Percentiles rank a stretch among this genome's conserved stretches.
Conservation (phyloP, 2,888 invertebrate species). For the Sepioteuthis lessoniana region DNA sequence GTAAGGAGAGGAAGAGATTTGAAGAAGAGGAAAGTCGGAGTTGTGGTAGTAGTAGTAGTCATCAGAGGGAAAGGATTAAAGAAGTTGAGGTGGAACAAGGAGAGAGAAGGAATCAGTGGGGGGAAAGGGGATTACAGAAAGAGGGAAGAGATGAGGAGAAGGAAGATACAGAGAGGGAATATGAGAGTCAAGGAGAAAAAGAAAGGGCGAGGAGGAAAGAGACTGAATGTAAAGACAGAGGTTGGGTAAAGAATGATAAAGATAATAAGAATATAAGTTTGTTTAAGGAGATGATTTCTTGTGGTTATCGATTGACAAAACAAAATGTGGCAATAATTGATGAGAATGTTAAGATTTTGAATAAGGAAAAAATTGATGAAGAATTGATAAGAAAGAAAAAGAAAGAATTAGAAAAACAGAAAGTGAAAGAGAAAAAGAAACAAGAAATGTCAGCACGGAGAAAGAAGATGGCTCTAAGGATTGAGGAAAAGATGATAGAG, state of each 20-base stretch:
- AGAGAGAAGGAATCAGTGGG: not conserved
- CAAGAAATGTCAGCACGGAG: constrained; percentile 53
- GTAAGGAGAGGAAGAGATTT: not conserved
- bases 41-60: too few relatives aligned
- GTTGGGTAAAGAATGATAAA: not conserved
- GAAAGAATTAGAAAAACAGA: not conserved
- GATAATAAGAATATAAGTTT: not conserved
- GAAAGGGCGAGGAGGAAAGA: not conserved
- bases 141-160: not conserved
- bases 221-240: not conserved
- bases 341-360: not conserved
- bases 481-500: constrained; percentile 67
- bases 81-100: not conserved
- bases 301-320: not conserved
- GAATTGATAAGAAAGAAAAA: constrained; percentile 48
- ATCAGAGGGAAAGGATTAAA: not conserved
- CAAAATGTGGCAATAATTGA: not conserved
- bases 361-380: constrained; percentile 52
- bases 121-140: not conserved
- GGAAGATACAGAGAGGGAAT: not conserved
- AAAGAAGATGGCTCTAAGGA: constrained; percentile 61
- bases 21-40: not conserved
- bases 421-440: constrained; percentile 46
- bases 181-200: too few relatives aligned
- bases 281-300: not conserved